Conservation (phyloP, 2,113 vertebrate genomes). For the Pavo muticus region DNA sequence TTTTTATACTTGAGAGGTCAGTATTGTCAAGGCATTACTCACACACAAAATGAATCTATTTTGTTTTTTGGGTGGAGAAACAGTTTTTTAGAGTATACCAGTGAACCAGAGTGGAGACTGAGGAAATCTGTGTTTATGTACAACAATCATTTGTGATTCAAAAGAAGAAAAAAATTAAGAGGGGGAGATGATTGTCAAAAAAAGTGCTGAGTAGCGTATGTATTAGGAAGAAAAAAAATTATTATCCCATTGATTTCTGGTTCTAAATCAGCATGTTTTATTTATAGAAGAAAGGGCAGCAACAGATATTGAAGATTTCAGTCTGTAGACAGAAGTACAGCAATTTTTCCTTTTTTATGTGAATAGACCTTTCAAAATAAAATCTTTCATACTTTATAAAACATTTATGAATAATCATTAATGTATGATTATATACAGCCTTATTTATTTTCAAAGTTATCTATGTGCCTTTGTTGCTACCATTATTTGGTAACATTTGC, state of each 20-base stretch:
- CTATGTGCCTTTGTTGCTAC: not conserved
- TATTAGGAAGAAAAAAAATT: not conserved
- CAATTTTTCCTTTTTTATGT: not conserved
- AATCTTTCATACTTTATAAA: not conserved
- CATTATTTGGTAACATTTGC: not conserved
- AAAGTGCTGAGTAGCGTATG: not conserved
- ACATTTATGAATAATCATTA: not conserved
- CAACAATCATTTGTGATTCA: not conserved
- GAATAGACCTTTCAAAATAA: not conserved
- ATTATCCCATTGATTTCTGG: not conserved
- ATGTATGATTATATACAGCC: fast-evolving
- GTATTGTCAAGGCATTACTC: not conserved
- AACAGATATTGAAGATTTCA: not conserved
- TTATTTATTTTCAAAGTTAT: not conserved
- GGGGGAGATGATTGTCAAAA: not conserved
- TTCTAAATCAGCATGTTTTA: not conserved
- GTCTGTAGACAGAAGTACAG: not conserved
- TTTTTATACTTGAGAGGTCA: not conserved
- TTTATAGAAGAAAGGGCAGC: not conserved
- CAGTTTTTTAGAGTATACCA: not conserved
- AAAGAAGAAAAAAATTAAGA: not conserved
- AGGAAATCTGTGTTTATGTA: not conserved
- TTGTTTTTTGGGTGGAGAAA: not conserved
- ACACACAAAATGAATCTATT: fast-evolving
- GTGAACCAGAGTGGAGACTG: not conserved